Evolutionary conservation across 2,888 invertebrate species (phyloP).

Genomic region (Drosophila tripunctata): DNA sequence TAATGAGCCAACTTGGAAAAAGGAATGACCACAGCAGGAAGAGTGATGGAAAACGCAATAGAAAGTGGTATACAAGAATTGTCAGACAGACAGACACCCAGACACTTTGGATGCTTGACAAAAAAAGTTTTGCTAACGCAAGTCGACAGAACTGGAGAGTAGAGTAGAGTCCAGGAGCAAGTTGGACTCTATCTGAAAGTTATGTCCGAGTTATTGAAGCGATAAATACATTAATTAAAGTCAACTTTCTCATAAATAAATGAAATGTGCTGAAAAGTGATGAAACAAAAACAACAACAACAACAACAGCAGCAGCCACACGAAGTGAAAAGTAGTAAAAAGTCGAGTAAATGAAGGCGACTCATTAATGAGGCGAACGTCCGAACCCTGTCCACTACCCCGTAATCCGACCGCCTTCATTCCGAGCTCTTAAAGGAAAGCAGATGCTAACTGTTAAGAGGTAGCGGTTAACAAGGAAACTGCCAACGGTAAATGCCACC

Average conservation of each 20-base stretch:
- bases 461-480: neutral
- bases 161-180: neutral
- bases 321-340: conserved; percentile 33
- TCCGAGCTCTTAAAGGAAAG: neutral
- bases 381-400: neutral
- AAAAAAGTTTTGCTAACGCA: conserved; percentile 9
- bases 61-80: neutral
- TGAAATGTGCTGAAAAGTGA: conserved; percentile 61
- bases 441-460: conserved; percentile 7
- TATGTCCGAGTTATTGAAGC: conserved; percentile 73
- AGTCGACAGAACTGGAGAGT: neutral
- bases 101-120: conserved; percentile 7
- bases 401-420: neutral
- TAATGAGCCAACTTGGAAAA: conserved; percentile 73
- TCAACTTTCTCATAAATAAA: conserved; percentile 76
- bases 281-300: conserved; percentile 21
- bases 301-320: conserved; percentile 1
- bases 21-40: conserved; percentile 40
- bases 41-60: neutral
- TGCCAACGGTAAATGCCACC: neutral
- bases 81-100: conserved; percentile 1
- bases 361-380: conserved; percentile 43
- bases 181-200: conserved; percentile 44
- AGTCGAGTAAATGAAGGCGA: conserved; percentile 20
- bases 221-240: conserved; percentile 80